Percentiles rank a stretch among this genome's conserved stretches.
These are phyloP conservation scores for Epinephelus awoara DNA, from an alignment of 2,797 vertebrate genomes.

Conservation along the genomic window DNA sequence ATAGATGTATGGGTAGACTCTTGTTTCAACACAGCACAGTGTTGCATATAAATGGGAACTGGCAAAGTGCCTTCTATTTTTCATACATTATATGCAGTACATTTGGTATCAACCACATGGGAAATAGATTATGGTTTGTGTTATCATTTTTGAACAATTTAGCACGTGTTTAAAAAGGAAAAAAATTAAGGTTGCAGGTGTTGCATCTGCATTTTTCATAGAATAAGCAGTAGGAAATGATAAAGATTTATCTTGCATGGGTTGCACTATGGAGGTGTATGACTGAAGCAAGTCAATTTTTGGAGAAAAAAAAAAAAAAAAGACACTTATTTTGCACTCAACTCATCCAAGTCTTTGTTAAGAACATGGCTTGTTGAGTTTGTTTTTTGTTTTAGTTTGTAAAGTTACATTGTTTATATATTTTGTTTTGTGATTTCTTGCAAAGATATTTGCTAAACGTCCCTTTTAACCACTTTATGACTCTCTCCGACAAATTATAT, in stretches of 20 bases:
- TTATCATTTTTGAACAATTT: slow-evolving; percentile 29
- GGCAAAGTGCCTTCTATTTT: slow-evolving; percentile 25
- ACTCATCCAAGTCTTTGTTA: slow-evolving; percentile 80
- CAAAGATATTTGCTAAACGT: slow-evolving; percentile 52
- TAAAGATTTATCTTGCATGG: slow-evolving; percentile 51
- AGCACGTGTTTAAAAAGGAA: neutral
- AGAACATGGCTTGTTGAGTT: slow-evolving; percentile 79
- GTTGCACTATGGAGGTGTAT: slow-evolving; percentile 78
- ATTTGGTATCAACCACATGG: slow-evolving; percentile 29
- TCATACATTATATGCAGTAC: slow-evolving; percentile 5
- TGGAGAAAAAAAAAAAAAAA: slow-evolving; percentile 24
- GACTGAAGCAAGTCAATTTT: slow-evolving; percentile 54
- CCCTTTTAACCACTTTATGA: slow-evolving; percentile 77
- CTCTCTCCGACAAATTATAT: slow-evolving; percentile 11
- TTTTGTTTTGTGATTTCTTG: slow-evolving; percentile 58
- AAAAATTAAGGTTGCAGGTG: slow-evolving; percentile 26
- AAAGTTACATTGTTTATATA: slow-evolving; percentile 62
- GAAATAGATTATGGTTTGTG: slow-evolving; percentile 31
- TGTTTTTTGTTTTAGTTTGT: slow-evolving; percentile 53
- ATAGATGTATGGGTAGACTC: slow-evolving; percentile 21
- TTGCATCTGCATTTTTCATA: slow-evolving; percentile 38
- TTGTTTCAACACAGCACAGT: slow-evolving; percentile 18
- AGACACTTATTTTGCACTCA: slow-evolving; percentile 81
- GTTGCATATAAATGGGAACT: slow-evolving; percentile 33
- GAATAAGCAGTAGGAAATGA: slow-evolving; percentile 39